A percentile compares a stretch with the other conserved stretches of the same genome.
These are phyloP conservation scores for Peromyscus nudipes DNA, from an alignment of 2,797 vertebrate species.

Conservation along the genomic window DNA sequence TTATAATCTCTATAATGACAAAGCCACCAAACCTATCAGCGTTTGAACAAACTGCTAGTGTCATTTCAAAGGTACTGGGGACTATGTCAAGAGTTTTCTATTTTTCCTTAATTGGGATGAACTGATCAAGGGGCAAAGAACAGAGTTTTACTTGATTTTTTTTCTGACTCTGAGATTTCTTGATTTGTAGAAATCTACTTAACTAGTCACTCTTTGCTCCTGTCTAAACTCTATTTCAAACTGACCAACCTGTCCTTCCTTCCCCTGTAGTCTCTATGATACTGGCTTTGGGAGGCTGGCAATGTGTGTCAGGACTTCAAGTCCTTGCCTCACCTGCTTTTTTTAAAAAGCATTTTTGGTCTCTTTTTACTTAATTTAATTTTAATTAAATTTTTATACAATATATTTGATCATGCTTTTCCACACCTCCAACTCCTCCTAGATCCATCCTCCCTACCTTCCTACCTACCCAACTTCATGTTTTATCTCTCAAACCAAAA, in stretches of 20 bases:
- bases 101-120: neutral
- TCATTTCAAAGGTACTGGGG: neutral
- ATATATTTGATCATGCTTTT: neutral
- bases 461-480: neutral
- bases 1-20: neutral
- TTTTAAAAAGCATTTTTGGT: neutral
- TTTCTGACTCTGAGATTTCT: neutral
- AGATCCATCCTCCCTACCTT: too few species aligned
- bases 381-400: neutral
- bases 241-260: neutral
- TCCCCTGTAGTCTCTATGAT: fast-evolving
- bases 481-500: neutral
- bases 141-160: neutral
- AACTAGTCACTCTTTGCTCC: neutral
- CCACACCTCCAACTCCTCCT: neutral
- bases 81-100: neutral
- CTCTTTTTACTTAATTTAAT: neutral
- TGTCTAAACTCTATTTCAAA: constrained; percentile 22
- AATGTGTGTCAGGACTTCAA: neutral
- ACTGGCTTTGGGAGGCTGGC: neutral
- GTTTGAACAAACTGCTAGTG: neutral
- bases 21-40: neutral
- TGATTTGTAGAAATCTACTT: constrained; percentile 52
- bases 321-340: neutral
- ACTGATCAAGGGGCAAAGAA: constrained; percentile 9